Conservation (phyloP, 1,140 invertebrate species). For the fruit fly (Drosophila melanogaster) region Release_6_plus_ISO1_MT NC_004354.4:6873001-6873500, state of each 20-base stretch:
- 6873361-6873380: constrained; percentile 33
- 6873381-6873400: constrained; percentile 8
- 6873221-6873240: constrained; percentile 45
- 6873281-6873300: constrained; percentile 51
- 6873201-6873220: constrained; percentile 50
- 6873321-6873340: constrained; percentile 27
- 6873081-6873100: constrained; percentile 44
- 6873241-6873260: constrained; percentile 39
- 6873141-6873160: constrained; percentile 84
- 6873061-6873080: constrained; percentile 24
- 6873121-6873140: constrained; percentile 61
- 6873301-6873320: constrained; percentile 24
- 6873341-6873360: constrained; percentile 29
- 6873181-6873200: constrained; percentile 18
- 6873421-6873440: constrained; percentile 28
- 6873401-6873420: constrained; percentile 40
- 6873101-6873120: constrained; percentile 44
- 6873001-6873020: not conserved
- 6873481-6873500: constrained; percentile 23
- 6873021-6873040: not conserved
- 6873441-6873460: constrained; percentile 23
- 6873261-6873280: constrained; percentile 57
- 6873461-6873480: constrained; percentile 48
- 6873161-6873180: constrained; percentile 76
- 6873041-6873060: constrained; percentile 38